Evolutionary conservation across 2,888 invertebrate species (phyloP).

Genomic region (Metopia argyrocephala): DNA sequence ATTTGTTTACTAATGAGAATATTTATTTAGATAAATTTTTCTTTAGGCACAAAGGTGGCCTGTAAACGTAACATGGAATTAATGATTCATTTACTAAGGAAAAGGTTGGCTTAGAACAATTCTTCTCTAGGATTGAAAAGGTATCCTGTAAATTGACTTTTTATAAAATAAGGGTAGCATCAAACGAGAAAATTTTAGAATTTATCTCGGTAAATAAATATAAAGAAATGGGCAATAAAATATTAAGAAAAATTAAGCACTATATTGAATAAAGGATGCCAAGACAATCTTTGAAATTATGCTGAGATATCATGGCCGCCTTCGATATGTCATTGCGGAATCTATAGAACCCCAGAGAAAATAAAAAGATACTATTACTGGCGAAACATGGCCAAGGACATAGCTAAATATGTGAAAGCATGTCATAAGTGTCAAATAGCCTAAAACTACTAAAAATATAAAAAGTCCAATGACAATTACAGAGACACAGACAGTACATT

Average conservation of each 20-base stretch:
- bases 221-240: conserved; percentile 15
- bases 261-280: neutral
- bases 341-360: conserved; percentile 22
- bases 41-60: too few relatives aligned
- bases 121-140: conserved; percentile 37
- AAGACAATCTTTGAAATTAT: neutral
- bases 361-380: conserved; percentile 48
- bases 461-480: conserved; percentile 13
- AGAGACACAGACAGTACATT: conserved; percentile 35
- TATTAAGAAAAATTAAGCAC: neutral
- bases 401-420: conserved; percentile 23
- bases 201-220: too few relatives aligned
- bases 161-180: conserved; percentile 12
- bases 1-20: conserved; percentile 4
- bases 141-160: conserved; percentile 36
- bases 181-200: conserved; percentile 20
- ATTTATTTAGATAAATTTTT: too few relatives aligned
- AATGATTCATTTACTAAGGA: neutral
- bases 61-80: too few relatives aligned
- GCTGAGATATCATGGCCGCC: neutral
- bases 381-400: conserved; percentile 9
- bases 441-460: conserved; percentile 1
- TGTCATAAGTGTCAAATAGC: conserved; percentile 28
- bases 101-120: conserved; percentile 35
- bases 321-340: conserved; percentile 17